Percentiles rank a stretch among this genome's conserved stretches.
Conservation (phyloP, 2,797 vertebrate species). For the Philypnodon macrostomus region DNA sequence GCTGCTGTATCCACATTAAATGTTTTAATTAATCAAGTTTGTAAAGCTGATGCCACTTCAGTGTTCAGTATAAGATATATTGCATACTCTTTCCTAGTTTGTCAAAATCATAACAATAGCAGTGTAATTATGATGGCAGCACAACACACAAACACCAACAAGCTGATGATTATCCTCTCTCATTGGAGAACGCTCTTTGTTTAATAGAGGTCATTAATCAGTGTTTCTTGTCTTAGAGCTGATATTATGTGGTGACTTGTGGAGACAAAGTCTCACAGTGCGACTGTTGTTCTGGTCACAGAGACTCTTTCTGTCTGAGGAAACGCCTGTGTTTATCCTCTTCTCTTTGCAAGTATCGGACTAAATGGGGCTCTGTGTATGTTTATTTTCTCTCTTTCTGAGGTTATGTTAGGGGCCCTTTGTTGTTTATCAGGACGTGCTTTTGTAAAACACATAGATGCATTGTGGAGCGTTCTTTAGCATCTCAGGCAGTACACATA, state of each 20-base stretch:
- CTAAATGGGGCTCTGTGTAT: conserved; percentile 53
- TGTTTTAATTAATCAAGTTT: too few species aligned
- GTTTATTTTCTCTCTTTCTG: conserved; percentile 57
- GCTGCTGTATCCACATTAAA: too few species aligned
- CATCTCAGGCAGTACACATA: conserved; percentile 21
- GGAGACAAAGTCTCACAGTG: conserved; percentile 39
- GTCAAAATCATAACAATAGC: too few species aligned
- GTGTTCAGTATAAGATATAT: too few species aligned
- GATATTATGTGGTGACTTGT: conserved; percentile 6
- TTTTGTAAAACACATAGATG: conserved; percentile 39
- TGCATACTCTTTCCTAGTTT: too few species aligned
- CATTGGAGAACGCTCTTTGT: not conserved
- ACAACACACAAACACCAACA: conserved; percentile 1
- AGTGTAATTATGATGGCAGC: not conserved
- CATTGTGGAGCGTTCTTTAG: conserved; percentile 14
- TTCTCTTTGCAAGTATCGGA: conserved; percentile 40
- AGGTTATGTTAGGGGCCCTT: conserved; percentile 48
- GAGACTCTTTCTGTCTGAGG: conserved; percentile 54
- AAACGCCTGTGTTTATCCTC: conserved; percentile 65
- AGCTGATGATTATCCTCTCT: not conserved
- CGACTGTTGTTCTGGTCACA: conserved; percentile 39
- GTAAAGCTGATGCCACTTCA: too few species aligned
- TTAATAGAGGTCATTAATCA: conserved; percentile 14
- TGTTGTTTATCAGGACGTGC: conserved; percentile 46
- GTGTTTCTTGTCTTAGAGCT: conserved; percentile 12